Evolutionary conservation across 1,140 invertebrate genomes (phyloP), one percentile per base, ranked within the genome.

Genomic region (Eriocheir sinensis): DNA sequence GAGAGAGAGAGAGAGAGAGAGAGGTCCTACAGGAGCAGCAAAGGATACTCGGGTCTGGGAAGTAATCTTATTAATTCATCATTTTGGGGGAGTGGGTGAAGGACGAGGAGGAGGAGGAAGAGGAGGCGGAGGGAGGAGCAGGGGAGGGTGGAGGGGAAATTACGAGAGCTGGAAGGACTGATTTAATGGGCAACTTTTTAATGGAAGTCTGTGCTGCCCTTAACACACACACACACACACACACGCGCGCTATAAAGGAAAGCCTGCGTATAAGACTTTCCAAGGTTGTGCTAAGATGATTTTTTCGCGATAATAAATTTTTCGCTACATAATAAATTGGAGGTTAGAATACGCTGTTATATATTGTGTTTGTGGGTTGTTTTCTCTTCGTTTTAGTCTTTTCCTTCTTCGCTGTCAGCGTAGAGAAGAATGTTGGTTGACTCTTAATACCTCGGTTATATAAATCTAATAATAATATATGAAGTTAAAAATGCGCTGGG

Each of bases 1-100:
- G 60, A 72, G 60, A 72, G 60, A 72, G 60, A 72, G 60, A 86
- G 83, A 86, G 36, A 86, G 83, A 86, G 36, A 86, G 83, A 86
- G 36, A 86, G 83, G 27, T n/a, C 60, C n/a, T 72, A 72, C 12
- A 15, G 60, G 60, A 15, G 60, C 12, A 72, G 60, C 60, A 72
- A n/a, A 72, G 60, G 60, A 72, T 72, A 15, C 12, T 72, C 83
- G 60, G 60, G 27, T 21, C 60, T 6, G 60, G 27, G 60, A 21
- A n/a, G 27, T 8, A n/a, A n/a, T n/a, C 60, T 72, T 72, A 72
- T 72, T 72, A n/a, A 72, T 72, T 72, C n/a, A n/a, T 21, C 21
- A 72, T 72, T 72, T 72, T n/a, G 27, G 21, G n/a, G 60, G 0
- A 2, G 27, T 21, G 2, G 27, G 27, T n/a, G 60, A n/a, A 72